Evolutionary conservation across 1,140 invertebrate species (phyloP).

Genomic region (Cyphomyrmex costatus): DNA sequence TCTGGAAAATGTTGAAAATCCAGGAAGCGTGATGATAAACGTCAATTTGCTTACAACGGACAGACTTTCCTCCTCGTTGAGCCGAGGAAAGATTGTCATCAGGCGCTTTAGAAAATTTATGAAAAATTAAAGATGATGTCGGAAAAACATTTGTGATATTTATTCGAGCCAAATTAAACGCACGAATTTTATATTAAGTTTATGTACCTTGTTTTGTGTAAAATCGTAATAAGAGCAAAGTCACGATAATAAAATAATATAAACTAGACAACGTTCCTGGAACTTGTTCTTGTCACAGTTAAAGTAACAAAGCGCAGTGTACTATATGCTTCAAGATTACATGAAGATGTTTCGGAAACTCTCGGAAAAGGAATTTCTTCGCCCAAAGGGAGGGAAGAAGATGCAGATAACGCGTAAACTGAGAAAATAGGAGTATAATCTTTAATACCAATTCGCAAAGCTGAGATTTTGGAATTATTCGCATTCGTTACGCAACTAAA

Average conservation of each 20-base stretch:
- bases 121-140: constrained; percentile 4
- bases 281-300: constrained; percentile 7
- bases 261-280: not conserved
- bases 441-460: constrained; percentile 4
- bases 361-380: not conserved
- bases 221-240: not conserved
- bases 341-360: constrained; percentile 10
- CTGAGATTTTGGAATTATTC: constrained; percentile 33
- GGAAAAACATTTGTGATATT: not conserved
- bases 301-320: constrained; percentile 12
- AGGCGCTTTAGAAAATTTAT: not conserved
- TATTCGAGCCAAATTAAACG: not conserved
- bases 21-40: constrained; percentile 37
- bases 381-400: not conserved
- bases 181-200: not conserved
- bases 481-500: constrained; percentile 6
- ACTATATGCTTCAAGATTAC: not conserved
- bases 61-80: constrained; percentile 22
- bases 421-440: constrained; percentile 13
- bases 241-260: constrained; percentile 23
- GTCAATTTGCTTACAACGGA: constrained; percentile 51
- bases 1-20: constrained; percentile 73
- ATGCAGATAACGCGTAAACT: not conserved
- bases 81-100: constrained; percentile 4
- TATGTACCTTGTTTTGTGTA: not conserved